Evolutionary conservation across 2,888 invertebrate genomes (phyloP), one percentile per base, ranked within the genome.

Genomic region (Idaea biselata): DNA sequence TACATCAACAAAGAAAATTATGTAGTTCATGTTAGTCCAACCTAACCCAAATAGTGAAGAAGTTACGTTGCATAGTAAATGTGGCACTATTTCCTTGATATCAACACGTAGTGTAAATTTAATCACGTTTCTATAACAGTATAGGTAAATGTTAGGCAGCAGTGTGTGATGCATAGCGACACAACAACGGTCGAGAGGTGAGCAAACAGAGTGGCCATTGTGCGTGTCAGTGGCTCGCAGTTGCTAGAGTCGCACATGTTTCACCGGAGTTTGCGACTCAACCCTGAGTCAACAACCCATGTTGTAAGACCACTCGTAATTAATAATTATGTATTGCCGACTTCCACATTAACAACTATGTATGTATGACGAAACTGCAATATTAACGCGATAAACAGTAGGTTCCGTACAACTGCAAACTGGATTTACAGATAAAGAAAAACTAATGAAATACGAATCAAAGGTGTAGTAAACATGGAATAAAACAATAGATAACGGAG

Each of bases 141-240:
- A 44, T 14, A 7, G 14, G 44, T 44, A 44, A 44, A 44, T 44
- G 55, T 6, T 81, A 73, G 79, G 79, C 78, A 64, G 71, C 59
- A 44, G 68, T 73, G 65, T 72, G 76, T 74, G 72, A 68, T 73
- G 73, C 71, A 75, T 74, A 77, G 77, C 74, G 75, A 73, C 75
- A 79, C 73, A 79, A 78, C 78, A 81, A 76, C 73, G 77, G 76
- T 78, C 72, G 68, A 72, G 74, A 78, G 76, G 78, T 74, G 72
- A 75, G 77, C 79, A 87, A 87, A 87, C 86, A 86, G 68, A 76
- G 76, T 71, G 76, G 79, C 83, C 74, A 87, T 88, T 88, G 88
- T 89, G 86, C 88, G 85, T 85, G 85, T 77, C 77, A 77, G 75
- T 76, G 76, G 17, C 17, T 79, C 77, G 25, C 25, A 25, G 25